Evolutionary conservation across 2,113 vertebrate species (phyloP), one percentile per base, ranked within the genome.

Genomic region (Neodon shergylaensis): DNA sequence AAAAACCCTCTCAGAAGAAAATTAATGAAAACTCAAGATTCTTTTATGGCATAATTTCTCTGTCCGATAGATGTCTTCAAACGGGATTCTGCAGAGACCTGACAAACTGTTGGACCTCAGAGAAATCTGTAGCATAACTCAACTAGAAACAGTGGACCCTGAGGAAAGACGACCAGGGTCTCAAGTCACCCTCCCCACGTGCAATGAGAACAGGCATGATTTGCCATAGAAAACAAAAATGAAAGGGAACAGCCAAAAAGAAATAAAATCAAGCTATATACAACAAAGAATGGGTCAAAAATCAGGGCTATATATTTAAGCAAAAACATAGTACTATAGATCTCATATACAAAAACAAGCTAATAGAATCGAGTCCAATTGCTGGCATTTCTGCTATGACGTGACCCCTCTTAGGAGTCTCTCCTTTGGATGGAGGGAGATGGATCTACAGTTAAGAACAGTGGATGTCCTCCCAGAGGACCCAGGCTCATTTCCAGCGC

Each of bases 51-150:
- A 81, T 68, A 72, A 93, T 94, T 94, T 86, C 79, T 97, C 84
- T 92, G 81, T 79, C 95, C 39, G 68, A 87, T 76, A 96, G 95
- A 97, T 92, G 88, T 93, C 89, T 96, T 95, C 52, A 81, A 92
- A 90, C 84, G 61, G 89, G 91, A 90, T 63, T 73, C 58, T 90
- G 28, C 47, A 89, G 65, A n/a, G 63, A 95, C 76, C 49, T 92
- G 77, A 63, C 95, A 94, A 92, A 95, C 44, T 76, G 61, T 61
- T 84, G 94, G 79, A 85, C 70, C 86, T 95, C 92, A 92, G 82
- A 94, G 89, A 94, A 89, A 88, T 91, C 78, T 88, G 31, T 66
- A 6, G 11, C 79, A 68, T 79, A 96, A 95, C 70, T 95, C 85
- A 90, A 92, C 47, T 92, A 78, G 68, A 92, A 95, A 97, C 31